These are phyloP conservation scores for Mormyrus lacerda DNA, from an alignment of 2,113 vertebrate species.

Conservation along the genomic window DNA sequence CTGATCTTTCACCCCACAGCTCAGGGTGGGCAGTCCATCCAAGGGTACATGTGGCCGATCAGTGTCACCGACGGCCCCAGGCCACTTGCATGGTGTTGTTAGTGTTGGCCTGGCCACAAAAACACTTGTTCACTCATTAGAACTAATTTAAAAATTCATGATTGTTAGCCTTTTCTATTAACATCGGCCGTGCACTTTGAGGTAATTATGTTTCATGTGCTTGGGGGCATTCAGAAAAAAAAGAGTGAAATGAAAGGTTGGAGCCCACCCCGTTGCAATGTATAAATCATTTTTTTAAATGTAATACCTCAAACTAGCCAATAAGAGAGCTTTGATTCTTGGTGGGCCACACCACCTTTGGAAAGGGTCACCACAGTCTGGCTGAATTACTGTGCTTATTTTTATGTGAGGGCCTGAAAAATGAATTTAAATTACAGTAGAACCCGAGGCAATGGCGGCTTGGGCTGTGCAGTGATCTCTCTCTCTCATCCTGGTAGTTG, in stretches of 20 bases:
- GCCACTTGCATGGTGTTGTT: constrained; percentile 5
- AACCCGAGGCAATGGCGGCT: not conserved
- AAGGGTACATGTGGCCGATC: not conserved
- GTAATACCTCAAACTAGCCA: not conserved
- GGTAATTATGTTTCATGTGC: constrained; percentile 28
- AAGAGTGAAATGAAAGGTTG: not conserved
- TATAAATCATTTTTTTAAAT: not conserved
- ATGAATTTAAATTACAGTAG: constrained; percentile 6
- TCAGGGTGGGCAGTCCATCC: not conserved
- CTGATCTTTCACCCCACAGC: not conserved
- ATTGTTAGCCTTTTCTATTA: constrained; percentile 30
- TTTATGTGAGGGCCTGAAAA: not conserved
- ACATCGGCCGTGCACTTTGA: constrained; percentile 18
- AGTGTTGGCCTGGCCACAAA: constrained; percentile 23
- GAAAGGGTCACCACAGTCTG: constrained; percentile 12
- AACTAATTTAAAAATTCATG: constrained; percentile 32
- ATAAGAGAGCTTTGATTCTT: constrained; percentile 11
- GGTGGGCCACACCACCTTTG: constrained; percentile 3
- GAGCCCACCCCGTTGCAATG: not conserved
- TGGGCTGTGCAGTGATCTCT: constrained; percentile 5
- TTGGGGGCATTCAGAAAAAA: constrained; percentile 10
- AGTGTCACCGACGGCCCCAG: not conserved
- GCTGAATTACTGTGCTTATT: constrained; percentile 2
- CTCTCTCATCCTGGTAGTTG: not conserved
- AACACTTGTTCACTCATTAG: constrained; percentile 31